Evolutionary conservation across 2,113 vertebrate species (phyloP).

Genomic region (Felis catus): DNA sequence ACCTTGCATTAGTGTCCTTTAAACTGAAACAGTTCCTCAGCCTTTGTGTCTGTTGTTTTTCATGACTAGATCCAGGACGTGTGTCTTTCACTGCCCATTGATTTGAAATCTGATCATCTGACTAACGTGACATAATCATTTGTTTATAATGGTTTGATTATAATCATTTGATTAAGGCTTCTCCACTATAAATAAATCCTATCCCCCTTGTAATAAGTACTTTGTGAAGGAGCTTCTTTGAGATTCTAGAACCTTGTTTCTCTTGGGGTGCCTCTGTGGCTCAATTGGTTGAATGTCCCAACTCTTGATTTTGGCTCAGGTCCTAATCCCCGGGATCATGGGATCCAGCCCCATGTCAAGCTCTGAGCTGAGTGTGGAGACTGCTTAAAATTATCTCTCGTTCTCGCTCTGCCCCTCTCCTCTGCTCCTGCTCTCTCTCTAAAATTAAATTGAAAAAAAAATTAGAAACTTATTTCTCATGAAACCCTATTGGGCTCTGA

Average conservation of each 20-base stretch:
- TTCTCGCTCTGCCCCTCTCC: too few species aligned
- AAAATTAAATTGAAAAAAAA: too few species aligned
- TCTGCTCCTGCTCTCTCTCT: too few species aligned
- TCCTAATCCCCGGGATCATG: too few species aligned
- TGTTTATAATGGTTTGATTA: background rate
- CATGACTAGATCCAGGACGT: background rate
- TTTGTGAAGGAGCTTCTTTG: background rate
- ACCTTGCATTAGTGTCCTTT: background rate
- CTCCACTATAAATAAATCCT: background rate
- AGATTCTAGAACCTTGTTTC: background rate
- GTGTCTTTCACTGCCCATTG: background rate
- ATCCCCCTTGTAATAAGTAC: background rate
- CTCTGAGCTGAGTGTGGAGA: too few species aligned
- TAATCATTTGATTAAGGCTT: background rate
- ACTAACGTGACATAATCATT: background rate
- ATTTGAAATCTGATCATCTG: background rate
- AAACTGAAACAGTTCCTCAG: background rate
- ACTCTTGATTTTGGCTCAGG: too few species aligned
- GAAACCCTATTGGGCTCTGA: background rate
- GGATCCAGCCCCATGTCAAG: too few species aligned
- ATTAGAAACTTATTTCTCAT: background rate
- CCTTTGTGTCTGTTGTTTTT: background rate
- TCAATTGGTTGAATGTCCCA: too few species aligned
- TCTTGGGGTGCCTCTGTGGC: too few species aligned
- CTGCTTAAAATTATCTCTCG: too few species aligned